Conservation (phyloP, 2,797 vertebrate species). For the Lacerta agilis region DNA sequence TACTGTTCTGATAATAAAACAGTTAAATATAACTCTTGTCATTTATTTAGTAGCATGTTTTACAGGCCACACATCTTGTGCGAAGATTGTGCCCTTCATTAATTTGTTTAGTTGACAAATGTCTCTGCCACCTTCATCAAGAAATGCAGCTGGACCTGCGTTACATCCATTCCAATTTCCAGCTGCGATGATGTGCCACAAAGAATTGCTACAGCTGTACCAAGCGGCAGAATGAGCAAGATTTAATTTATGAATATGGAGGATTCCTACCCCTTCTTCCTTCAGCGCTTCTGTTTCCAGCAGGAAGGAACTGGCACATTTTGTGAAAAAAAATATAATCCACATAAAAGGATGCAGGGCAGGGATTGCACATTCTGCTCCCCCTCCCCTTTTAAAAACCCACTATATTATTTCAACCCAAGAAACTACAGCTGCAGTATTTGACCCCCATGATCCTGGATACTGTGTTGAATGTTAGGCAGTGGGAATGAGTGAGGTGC, state of each 20-base stretch:
- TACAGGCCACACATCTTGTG: background rate
- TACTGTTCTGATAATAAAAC: background rate
- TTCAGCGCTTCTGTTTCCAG: background rate
- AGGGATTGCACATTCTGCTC: background rate
- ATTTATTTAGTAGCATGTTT: slow-evolving; percentile 25
- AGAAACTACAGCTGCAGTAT: slow-evolving; percentile 11
- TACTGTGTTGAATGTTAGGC: background rate
- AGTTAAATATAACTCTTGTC: background rate
- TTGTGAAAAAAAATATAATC: slow-evolving; percentile 22
- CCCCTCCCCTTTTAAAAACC: background rate
- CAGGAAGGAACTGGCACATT: background rate
- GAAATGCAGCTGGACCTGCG: background rate
- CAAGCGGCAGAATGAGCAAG: slow-evolving; percentile 5
- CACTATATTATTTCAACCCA: background rate
- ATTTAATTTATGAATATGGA: slow-evolving; percentile 11
- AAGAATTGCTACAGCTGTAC: slow-evolving; percentile 16
- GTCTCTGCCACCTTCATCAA: slow-evolving; percentile 36
- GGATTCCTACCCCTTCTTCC: background rate
- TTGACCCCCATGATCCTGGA: background rate
- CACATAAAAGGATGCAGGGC: slow-evolving; percentile 37
- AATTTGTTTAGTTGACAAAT: slow-evolving; percentile 42
- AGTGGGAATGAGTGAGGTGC: background rate
- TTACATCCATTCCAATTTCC: slow-evolving; percentile 34
- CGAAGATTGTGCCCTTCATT: slow-evolving; percentile 8
- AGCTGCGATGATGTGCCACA: background rate